Evolutionary conservation across 2,797 vertebrate genomes (phyloP).

Genomic region (Zalophus californianus): DNA sequence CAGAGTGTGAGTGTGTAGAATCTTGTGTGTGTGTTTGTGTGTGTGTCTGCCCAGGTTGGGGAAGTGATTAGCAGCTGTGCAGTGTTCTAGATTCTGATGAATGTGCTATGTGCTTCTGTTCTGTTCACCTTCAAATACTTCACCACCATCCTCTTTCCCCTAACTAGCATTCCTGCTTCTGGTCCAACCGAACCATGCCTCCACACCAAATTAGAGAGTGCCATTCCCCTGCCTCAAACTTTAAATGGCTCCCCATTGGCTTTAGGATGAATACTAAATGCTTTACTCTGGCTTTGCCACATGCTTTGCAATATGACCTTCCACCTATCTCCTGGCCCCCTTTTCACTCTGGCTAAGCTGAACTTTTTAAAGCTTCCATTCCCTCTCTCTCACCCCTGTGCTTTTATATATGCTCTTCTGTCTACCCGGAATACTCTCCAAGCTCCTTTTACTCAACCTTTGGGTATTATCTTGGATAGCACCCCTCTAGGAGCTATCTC

Average conservation of each 20-base stretch:
- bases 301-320: not conserved
- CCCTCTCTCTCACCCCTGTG: not conserved
- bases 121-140: not conserved
- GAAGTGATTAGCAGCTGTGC: not conserved
- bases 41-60: not conserved
- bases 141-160: not conserved
- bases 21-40: not conserved
- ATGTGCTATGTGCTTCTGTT: not conserved
- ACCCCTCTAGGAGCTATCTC: not conserved
- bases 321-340: not conserved
- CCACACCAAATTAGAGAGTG: not conserved
- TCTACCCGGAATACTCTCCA: not conserved
- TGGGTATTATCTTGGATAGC: not conserved
- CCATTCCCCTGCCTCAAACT: not conserved
- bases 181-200: not conserved
- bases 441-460: not conserved
- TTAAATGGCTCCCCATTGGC: not conserved
- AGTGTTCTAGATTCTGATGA: not conserved
- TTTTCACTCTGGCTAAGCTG: not conserved
- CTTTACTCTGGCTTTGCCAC: not conserved
- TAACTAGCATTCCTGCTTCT: not conserved
- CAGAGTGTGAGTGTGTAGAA: not conserved
- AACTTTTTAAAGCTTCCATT: not conserved
- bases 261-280: not conserved
- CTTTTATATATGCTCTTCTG: not conserved